Percentiles rank a stretch among this genome's conserved stretches.
phyloP scores from a whole-genome alignment of 1,140 invertebrate species.

The Drosophila bifasciata region DNA sequence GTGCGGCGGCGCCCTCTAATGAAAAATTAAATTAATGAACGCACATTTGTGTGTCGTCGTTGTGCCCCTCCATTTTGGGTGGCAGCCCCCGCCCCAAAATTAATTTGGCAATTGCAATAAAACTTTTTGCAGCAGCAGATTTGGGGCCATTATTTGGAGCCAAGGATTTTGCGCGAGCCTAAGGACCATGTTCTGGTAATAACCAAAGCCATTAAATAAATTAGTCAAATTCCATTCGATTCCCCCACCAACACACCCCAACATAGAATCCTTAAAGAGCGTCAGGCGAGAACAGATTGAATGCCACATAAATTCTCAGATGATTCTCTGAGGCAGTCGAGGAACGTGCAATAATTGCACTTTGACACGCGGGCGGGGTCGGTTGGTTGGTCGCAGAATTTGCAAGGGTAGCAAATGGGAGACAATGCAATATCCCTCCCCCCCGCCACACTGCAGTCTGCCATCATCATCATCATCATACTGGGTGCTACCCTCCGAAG shows the following conservation, averaged over 20 bases:
- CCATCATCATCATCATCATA: no score
- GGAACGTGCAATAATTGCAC: slow-evolving; percentile 71
- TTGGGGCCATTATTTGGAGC: slow-evolving; percentile 49
- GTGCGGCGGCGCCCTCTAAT: slow-evolving; percentile 30
- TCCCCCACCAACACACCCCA: no score
- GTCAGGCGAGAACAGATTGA: slow-evolving; percentile 50
- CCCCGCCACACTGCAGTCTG: neutral
- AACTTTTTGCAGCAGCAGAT: slow-evolving; percentile 46
- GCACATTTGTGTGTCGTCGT: slow-evolving; percentile 36
- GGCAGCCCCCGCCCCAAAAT: slow-evolving; percentile 21
- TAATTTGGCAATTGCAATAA: slow-evolving; percentile 56
- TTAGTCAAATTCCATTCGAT: slow-evolving; percentile 35
- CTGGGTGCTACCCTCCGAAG: slow-evolving; percentile 14
- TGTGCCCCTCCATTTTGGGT: slow-evolving; percentile 6
- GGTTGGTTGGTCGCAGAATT: slow-evolving; percentile 47
- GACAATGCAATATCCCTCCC: slow-evolving; percentile 52
- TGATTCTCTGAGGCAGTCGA: slow-evolving; percentile 33
- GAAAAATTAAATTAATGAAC: slow-evolving; percentile 55
- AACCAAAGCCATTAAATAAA: slow-evolving; percentile 51
- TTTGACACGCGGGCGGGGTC: slow-evolving; percentile 64
- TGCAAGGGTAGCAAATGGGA: slow-evolving; percentile 49
- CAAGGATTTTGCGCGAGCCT: neutral
- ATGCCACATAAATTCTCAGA: slow-evolving; percentile 57
- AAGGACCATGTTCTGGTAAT: slow-evolving; percentile 41
- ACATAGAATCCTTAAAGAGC: no score